Base-by-base conservation (phyloP, 2,113 vertebrate genomes). In the Panthera leo region DNA sequence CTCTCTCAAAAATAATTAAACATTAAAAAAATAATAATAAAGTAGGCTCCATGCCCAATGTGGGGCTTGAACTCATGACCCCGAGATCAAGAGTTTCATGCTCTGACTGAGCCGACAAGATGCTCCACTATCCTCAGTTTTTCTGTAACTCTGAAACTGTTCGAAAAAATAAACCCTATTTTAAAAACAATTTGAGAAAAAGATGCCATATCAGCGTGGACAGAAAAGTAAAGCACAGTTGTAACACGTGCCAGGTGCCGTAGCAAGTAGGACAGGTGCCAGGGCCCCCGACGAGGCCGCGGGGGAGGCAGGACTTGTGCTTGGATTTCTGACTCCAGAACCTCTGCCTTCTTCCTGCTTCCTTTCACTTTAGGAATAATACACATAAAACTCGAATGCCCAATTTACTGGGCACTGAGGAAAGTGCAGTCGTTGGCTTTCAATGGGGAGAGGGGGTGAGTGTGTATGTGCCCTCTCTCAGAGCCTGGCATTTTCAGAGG, bases 141-240 rank as follows among this genome's bases (percentile, higher is more conserved):
- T 93, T 85, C 14, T 36, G 34, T 79, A 85, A 75, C 89, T 48
- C 45, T 85, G n/a, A 93, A 79, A 91, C 45, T 78, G 58, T 93
- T 87, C 34, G 51, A 51, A 48, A 94, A 90, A 88, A 51, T 27
- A 73, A 84, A 87, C 25, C 58, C 36, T 70, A 83, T 42, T 58
- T 76, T 21, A 82, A 82, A 75, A 51, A 45, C 67, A 61, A 80
- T 18, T 78, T 31, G 61, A 76, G 31, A 19, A 67, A 45, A 19
- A 48, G 19, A 68, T 36, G 73, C 61, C 80, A 8, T 53, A 71
- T 25, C 68, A 29, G 67, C 8, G 3, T 15, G n/a, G 75, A 73
- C 39, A 65, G 73, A 76, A 95, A 76, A 85, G 18, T n/a, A 82
- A 55, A 90, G 5, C 39, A 31, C 39, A 11, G 63, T 48, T 55